Evolutionary conservation across 2,113 vertebrate genomes (phyloP), one percentile per base, ranked within the genome.

Genomic region (Turdus rufiventris): DNA sequence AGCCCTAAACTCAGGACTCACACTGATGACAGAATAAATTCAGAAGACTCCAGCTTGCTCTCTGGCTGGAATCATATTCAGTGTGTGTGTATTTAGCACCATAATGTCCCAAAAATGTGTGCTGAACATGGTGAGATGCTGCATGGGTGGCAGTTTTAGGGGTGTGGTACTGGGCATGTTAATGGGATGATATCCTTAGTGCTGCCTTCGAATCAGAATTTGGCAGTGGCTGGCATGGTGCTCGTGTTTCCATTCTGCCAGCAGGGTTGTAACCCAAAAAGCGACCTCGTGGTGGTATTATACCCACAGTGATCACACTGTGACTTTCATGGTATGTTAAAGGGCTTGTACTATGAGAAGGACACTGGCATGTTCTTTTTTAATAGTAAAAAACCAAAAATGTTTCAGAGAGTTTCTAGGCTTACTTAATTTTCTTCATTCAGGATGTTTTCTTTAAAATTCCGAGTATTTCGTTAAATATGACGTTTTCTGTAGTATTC

Each of bases 261-360:
- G 19, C 0, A 0, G 31, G 7, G 13, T 26, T 43, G 14, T 82
- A 75, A 65, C 24, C 18, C 34, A 17, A 8, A 74, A 56, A 42
- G 0, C 43, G 43, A 18, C 53, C 34, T 57, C 0, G 0, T 58
- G 33, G 15, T 48, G 23, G 2, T 61, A 2, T 48, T 50, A 19
- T 8, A 31, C 18, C 57, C 29, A 20, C 65, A 18, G 0, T 57
- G 42, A 19, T 40, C 24, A 34, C 34, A 20, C 21, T 31, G 21
- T 68, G 45, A 5, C 17, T 68, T 53, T 34, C 23, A 4, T 2
- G 1, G 8, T 36, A 4, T 12, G 36, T 31, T 40, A 15, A 47
- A 65, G 18, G 48, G 14, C 23, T 38, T 85, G 7, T 42, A 3
- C 24, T 25, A 0, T 31, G 5, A 48, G 16, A 10, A 72, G 18